Conservation (phyloP, 2,888 invertebrate species). For the Drosophila greeni region DNA sequence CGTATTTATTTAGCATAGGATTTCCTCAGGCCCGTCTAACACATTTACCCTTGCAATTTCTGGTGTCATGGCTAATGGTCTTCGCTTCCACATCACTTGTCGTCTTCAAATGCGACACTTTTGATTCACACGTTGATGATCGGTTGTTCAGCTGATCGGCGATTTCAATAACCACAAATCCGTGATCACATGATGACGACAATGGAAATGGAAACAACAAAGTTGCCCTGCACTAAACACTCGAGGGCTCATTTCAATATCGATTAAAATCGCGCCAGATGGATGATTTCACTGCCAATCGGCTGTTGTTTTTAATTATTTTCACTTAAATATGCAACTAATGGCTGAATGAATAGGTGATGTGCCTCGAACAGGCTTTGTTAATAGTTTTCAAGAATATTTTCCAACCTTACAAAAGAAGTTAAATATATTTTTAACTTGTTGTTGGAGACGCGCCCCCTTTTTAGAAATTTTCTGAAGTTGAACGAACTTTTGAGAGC, state of each 20-base stretch:
- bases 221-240: constrained; percentile 9
- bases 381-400: constrained; percentile 14
- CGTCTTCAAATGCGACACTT: constrained; percentile 30
- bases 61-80: constrained; percentile 18
- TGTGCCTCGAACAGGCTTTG: background rate
- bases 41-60: constrained; percentile 24
- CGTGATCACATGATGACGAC: constrained; percentile 31
- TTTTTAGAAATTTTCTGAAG: constrained; percentile 17
- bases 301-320: background rate
- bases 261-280: constrained; percentile 15
- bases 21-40: constrained; percentile 16
- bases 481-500: constrained; percentile 42
- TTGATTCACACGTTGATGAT: constrained; percentile 38
- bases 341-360: constrained; percentile 28
- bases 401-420: background rate
- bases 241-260: constrained; percentile 24
- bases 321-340: constrained; percentile 18
- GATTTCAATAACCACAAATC: constrained; percentile 18
- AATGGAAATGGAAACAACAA: constrained; percentile 1
- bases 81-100: constrained; percentile 20
- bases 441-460: constrained; percentile 19
- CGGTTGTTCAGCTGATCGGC: constrained; percentile 3
- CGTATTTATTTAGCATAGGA: background rate
- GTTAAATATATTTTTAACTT: background rate
- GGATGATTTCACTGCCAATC: constrained; percentile 19